Base-by-base conservation (phyloP, 2,888 invertebrate species). In the Asteroscopus sphinx region DNA sequence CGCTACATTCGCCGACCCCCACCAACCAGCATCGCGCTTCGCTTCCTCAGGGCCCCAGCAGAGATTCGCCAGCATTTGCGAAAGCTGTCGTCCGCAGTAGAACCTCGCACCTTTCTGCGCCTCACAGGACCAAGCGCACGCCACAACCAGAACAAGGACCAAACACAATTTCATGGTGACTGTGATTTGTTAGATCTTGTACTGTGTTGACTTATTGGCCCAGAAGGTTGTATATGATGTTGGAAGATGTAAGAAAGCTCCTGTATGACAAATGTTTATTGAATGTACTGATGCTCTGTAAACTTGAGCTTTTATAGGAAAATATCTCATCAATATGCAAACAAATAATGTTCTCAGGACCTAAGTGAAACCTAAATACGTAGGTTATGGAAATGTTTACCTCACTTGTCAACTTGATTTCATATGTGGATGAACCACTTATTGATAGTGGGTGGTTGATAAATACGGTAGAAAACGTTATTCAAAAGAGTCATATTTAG, bases 1-100 rank as follows among this genome's bases (percentile, higher is more conserved):
- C 1, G 15, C 39, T 11, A 41, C 7, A 2, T 21, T n/a, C 2
- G 35, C 21, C 1, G 28, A 15, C n/a, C 40, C 0, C 72, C 69
- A 66, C 53, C 61, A 62, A 6, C 55, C 53, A 37, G 49, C 46
- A 37, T 54, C 59, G 1, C 53, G 57, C 42, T 73, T 72, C n/a
- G 47, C 33, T 1, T 32, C 25, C 0, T 35, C 44, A 12, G 53
- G 17, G 6, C 13, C 15, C 13, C n/a, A 46, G 16, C 62, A 72
- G 9, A 65, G 33, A 1, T 1, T 3, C 0, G 49, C 41, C 33
- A 63, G 0, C 2, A 12, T 15, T 3, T 40, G 17, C 0, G 72
- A 9, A 12, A 72, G 46, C 5, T 5, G 15, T 15, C 45, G 16
- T 2, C 72, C 65, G 17, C 62, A 71, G 6, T 56, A 66, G 5